phyloP scores from a whole-genome alignment of 2,888 invertebrate species.

The Lumbricus terrestris region DNA sequence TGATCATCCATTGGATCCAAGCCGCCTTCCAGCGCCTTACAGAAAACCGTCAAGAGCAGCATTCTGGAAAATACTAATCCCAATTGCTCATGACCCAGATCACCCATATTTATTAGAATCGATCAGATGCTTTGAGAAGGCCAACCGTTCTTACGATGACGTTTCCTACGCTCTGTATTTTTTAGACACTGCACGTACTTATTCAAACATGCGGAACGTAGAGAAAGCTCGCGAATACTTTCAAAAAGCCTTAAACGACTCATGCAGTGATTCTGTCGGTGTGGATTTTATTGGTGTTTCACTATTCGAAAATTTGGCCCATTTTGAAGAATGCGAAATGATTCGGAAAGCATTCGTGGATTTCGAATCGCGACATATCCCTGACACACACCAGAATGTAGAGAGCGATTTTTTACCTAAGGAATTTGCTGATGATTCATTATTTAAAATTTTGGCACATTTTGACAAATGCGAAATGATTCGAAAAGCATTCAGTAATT shows the following conservation, averaged over 20 bases:
- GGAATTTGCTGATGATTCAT: too few relatives aligned
- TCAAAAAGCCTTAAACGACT: not conserved
- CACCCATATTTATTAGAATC: not conserved
- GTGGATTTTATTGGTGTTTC: not conserved
- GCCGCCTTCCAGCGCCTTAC: not conserved
- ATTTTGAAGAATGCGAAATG: not conserved
- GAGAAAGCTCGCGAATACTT: conserved; percentile 3
- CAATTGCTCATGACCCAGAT: not conserved
- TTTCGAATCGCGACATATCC: not conserved
- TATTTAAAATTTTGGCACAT: too few relatives aligned
- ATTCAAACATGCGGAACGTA: not conserved
- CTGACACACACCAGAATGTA: not conserved
- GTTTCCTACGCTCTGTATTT: not conserved
- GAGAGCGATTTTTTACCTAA: too few relatives aligned
- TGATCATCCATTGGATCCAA: not conserved
- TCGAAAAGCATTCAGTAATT: too few relatives aligned
- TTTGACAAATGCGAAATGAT: too few relatives aligned
- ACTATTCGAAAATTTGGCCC: not conserved
- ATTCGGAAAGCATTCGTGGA: not conserved
- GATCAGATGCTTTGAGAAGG: not conserved
- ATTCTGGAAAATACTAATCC: not conserved
- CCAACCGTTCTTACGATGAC: not conserved
- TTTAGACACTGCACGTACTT: not conserved
- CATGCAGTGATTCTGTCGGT: not conserved
- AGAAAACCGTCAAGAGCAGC: not conserved